These are phyloP conservation scores for Alces alces DNA, from an alignment of 2,113 vertebrate species.

Conservation along the genomic window DNA sequence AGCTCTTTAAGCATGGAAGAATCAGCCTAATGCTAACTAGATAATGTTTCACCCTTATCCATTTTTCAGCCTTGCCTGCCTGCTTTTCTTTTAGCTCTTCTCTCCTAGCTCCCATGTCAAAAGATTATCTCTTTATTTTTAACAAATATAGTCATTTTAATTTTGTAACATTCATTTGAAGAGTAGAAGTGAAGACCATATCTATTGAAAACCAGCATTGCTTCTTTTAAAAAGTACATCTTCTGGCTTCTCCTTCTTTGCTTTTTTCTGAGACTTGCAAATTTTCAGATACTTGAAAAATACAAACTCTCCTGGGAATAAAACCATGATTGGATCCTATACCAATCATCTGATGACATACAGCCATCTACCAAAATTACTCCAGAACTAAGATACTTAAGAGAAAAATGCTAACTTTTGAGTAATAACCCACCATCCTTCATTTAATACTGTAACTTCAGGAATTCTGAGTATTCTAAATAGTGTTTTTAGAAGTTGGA, in stretches of 20 bases:
- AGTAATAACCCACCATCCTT: neutral
- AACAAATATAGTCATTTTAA: neutral
- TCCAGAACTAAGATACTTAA: neutral
- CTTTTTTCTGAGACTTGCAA: neutral
- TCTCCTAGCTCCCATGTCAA: neutral
- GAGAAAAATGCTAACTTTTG: neutral
- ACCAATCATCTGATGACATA: neutral
- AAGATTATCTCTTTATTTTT: neutral
- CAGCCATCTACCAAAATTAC: neutral
- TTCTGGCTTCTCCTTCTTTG: neutral
- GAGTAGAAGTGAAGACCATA: neutral
- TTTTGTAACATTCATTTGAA: neutral
- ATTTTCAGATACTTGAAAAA: neutral
- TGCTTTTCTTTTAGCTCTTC: neutral
- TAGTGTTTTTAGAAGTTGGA: neutral
- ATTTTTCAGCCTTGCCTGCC: fast-evolving
- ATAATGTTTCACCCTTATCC: neutral
- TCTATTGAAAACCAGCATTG: neutral
- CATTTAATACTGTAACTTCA: neutral
- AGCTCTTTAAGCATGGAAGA: neutral
- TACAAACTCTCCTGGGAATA: neutral
- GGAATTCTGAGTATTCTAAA: neutral
- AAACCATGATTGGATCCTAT: neutral
- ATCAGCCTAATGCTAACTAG: neutral
- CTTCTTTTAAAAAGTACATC: neutral